Evolutionary conservation across 2,888 invertebrate species (phyloP).

Genomic region (Aspidiotus destructor): DNA sequence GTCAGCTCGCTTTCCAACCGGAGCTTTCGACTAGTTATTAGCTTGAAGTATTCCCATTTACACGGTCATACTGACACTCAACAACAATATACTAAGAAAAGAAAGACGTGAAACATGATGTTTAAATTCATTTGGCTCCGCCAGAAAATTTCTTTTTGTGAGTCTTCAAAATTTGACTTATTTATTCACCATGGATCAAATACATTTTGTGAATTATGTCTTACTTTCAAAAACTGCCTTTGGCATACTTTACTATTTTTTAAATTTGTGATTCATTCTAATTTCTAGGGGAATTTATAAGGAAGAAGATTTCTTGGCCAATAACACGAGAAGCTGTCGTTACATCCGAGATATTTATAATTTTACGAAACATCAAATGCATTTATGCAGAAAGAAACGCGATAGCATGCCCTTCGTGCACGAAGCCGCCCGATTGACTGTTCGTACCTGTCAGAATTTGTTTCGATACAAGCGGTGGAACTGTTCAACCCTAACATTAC

Average conservation of each 20-base stretch:
- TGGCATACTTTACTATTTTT: neutral
- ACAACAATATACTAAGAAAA: too few species aligned
- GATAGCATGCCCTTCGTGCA: slow-evolving; percentile 65
- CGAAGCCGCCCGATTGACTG: slow-evolving; percentile 59
- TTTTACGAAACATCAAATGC: slow-evolving; percentile 54
- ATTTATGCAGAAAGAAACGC: slow-evolving; percentile 55
- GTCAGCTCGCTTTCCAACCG: too few species aligned
- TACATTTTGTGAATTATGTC: too few species aligned
- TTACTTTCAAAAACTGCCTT: too few species aligned
- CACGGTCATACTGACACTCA: too few species aligned
- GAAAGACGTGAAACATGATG: too few species aligned
- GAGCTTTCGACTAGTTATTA: too few species aligned
- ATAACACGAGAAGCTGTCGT: slow-evolving; percentile 35
- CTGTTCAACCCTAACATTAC: slow-evolving; percentile 58
- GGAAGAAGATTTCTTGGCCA: slow-evolving; percentile 31
- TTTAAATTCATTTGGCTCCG: too few species aligned
- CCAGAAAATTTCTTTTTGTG: too few species aligned
- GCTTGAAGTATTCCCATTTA: too few species aligned
- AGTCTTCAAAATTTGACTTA: too few species aligned
- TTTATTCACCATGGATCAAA: too few species aligned
- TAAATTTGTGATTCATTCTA: neutral
- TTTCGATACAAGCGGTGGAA: slow-evolving; percentile 72
- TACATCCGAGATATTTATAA: slow-evolving; percentile 34
- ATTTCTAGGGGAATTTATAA: slow-evolving; percentile 35
- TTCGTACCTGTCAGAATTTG: slow-evolving; percentile 58